Evolutionary conservation across 2,888 invertebrate genomes (phyloP), one percentile per base, ranked within the genome.

Genomic region (Hecatera dysodea): DNA sequence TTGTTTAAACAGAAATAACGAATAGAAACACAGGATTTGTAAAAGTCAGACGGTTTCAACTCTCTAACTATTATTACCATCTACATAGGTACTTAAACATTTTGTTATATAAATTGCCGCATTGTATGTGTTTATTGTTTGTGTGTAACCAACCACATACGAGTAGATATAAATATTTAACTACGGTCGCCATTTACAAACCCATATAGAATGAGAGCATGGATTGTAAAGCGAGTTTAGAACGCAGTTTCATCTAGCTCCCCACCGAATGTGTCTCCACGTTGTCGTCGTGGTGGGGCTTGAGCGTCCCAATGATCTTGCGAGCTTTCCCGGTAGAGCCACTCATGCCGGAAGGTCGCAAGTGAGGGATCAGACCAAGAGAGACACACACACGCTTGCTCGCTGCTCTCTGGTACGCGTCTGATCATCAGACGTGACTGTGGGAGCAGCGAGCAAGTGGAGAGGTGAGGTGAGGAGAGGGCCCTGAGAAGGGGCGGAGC

Each of bases 171-270:
- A 62, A 55, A 50, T 9, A 15, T 53, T 63, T 80, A 52, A 64
- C 27, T 73, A 39, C 55, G 46, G 22, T 48, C 56, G 48, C 17
- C 48, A 59, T 67, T 63, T 57, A 57, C n/a, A 53, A 59, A 44
- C 27, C 48, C 19, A 50, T 55, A 63, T 66, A 52, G 62, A 75
- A 69, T 39, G 36, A 78, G 68, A 79, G 46, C 67, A 66, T 68
- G 46, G 52, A 72, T 56, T 72, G 65, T 69, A 76, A 75, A 83
- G 69, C 64, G 75, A 84, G 84, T 87, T 88, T 81, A 80, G 82
- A 87, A 88, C 81, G 84, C 80, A 85, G 88, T 90, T 88, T 82
- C 67, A 83, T 85, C n/a, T n/a, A n/a, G n/a, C n/a, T n/a, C n/a
- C n/a, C n/a, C n/a, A n/a, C n/a, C n/a, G n/a, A n/a, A n/a, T n/a